Base-by-base conservation (phyloP, 2,888 invertebrate species). In the Orthosia gracilis region DNA sequence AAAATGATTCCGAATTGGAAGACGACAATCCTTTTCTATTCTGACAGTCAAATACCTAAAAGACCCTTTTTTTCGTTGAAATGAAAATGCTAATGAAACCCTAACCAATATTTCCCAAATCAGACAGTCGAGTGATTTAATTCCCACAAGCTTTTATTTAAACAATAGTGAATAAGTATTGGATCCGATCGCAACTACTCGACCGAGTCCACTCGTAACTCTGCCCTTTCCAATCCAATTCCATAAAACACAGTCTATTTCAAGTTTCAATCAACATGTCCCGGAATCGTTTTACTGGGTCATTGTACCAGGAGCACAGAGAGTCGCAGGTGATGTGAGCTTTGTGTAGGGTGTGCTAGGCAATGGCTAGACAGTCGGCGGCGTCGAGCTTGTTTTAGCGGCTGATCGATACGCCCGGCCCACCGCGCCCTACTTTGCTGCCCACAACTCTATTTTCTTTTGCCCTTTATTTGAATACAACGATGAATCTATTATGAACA, bases 401-500 rank as follows among this genome's bases (percentile, higher is more conserved):
- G 72, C 93, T 95, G 94, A 95, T 96, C 96, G 94, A 96, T 96
- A 96, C 91, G 88, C 89, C 86, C 92, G 89, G 88, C 92, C 91
- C 90, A 93, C 92, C 89, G 91, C 92, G 95, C 92, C 95, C 95
- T 94, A 95, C 93, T 95, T 96, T 88, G 87, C 89, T 91, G 89
- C 91, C 91, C 92, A 93, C 92, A 91, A 92, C 91, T 92, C 89
- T 91, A 92, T 93, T 92, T 92, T 92, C 89, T 92, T 92, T 89
- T 89, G 85, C 86, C 88, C 87, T 91, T 89, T 91, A 91, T 92
- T 93, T 90, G 87, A 91, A 91, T 91, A 91, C 81, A 80, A 79
- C 82, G 76, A 88, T 91, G 88, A 91, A 90, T 91, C 86, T 87
- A 82, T 87, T 88, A 86, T 88, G 81, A 86, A 77, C 77, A 81